phyloP scores from a whole-genome alignment of 2,113 vertebrate species.

The Epinephelus fuscoguttatus region DNA sequence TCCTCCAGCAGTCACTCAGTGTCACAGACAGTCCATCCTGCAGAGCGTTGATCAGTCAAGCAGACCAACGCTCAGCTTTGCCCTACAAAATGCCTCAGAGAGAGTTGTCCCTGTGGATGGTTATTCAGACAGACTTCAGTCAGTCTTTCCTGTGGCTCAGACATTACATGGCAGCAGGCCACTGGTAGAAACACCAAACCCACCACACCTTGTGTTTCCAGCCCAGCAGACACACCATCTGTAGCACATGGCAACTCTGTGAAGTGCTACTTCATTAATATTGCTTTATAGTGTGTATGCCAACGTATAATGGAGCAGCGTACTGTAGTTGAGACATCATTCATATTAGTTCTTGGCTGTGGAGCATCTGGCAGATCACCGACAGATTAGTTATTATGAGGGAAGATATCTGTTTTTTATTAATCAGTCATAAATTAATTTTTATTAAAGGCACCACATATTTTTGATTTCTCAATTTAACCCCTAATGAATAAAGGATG shows the following conservation, averaged over 20 bases:
- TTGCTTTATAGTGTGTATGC: conserved; percentile 24
- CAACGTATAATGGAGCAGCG: conserved; percentile 5
- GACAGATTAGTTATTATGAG: neutral
- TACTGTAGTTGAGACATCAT: conserved; percentile 6
- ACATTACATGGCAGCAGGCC: conserved; percentile 57
- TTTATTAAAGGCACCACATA: neutral
- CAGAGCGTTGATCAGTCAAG: conserved; percentile 4
- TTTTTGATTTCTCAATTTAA: neutral
- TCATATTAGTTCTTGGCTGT: conserved; percentile 12
- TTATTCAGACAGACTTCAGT: conserved; percentile 43
- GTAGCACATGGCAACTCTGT: conserved; percentile 27
- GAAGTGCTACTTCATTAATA: no score
- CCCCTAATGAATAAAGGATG: no score
- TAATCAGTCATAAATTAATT: no score
- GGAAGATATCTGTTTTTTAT: no score
- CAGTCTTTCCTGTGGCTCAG: conserved; percentile 37
- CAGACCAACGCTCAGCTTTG: neutral
- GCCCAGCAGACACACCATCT: conserved; percentile 63
- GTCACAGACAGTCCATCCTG: conserved; percentile 15
- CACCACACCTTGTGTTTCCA: conserved; percentile 57
- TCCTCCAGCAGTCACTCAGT: conserved; percentile 12
- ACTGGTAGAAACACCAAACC: conserved; percentile 33
- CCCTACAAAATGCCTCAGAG: conserved; percentile 9
- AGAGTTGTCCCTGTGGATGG: conserved; percentile 41
- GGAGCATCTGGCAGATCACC: conserved; percentile 17